A percentile compares a stretch with the other conserved stretches of the same genome.
These are phyloP conservation scores for Boloria selene DNA, from an alignment of 2,888 invertebrate species.

Conservation along the genomic window DNA sequence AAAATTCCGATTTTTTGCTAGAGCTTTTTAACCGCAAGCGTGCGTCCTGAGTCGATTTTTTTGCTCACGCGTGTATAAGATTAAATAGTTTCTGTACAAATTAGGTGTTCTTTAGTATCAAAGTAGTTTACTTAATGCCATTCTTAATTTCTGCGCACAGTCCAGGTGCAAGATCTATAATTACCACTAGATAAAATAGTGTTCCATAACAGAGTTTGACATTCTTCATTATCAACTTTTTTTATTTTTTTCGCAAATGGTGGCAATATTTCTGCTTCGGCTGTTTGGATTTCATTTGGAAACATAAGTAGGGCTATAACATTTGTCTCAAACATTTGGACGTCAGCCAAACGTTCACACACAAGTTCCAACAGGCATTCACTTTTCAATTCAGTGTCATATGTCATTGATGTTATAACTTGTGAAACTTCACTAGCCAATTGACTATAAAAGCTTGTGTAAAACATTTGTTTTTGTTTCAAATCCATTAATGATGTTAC, in stretches of 20 bases:
- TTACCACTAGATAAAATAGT: no score
- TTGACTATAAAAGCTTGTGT: constrained; percentile 6
- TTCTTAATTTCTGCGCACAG: no score
- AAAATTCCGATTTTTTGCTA: no score
- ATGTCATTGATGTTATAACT: not conserved
- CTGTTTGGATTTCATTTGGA: not conserved
- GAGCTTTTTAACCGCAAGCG: no score
- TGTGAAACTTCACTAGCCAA: not conserved
- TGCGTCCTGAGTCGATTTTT: no score
- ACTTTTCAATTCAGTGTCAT: constrained; percentile 5
- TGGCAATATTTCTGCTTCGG: not conserved
- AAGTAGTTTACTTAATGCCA: no score
- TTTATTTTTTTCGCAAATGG: not conserved
- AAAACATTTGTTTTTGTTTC: constrained; percentile 21
- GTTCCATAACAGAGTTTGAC: not conserved
- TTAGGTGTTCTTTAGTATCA: no score
- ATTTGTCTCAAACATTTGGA: not conserved
- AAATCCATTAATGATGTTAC: constrained; percentile 16
- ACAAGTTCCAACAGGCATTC: not conserved
- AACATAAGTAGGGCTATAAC: not conserved
- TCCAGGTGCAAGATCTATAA: no score
- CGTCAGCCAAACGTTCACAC: not conserved
- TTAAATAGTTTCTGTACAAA: no score
- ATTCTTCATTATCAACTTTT: not conserved
- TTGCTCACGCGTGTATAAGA: no score